These are phyloP conservation scores for Heliopora coerulea DNA, from an alignment of 92 coral and sea anemone species.

Conservation along the genomic window DNA sequence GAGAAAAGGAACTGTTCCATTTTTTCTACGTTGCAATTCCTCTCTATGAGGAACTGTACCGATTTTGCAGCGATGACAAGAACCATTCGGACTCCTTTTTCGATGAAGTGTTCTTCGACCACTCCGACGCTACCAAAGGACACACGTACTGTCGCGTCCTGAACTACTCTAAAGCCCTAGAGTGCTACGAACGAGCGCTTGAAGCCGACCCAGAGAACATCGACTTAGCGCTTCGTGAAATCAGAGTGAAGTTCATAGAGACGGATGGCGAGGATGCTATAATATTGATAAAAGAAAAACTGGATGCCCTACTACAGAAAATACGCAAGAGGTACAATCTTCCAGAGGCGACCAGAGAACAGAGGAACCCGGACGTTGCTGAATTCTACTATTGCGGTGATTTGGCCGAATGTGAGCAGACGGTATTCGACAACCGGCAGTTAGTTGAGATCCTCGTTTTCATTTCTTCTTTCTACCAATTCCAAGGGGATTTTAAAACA, in stretches of 20 bases:
- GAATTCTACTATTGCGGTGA: neutral
- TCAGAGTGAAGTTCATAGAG: neutral
- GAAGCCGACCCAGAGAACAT: constrained; percentile 3
- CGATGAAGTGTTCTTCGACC: neutral
- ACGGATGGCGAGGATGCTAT: neutral
- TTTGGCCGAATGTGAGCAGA: neutral
- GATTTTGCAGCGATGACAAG: neutral
- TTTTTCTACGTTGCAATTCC: constrained; percentile 25
- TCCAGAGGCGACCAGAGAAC: neutral
- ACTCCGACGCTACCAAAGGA: neutral
- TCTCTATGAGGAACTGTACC: constrained; percentile 1
- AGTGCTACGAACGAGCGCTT: constrained; percentile 17
- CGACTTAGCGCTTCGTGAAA: neutral
- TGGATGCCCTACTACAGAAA: constrained; percentile 6
- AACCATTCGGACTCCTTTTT: neutral
- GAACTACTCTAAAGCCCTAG: neutral
- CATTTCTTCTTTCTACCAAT: neutral
- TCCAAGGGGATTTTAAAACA: neutral
- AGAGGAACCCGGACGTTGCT: neutral
- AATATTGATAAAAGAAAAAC: neutral
- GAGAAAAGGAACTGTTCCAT: constrained; percentile 19
- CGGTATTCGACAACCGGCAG: neutral
- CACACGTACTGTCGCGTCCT: constrained; percentile 2
- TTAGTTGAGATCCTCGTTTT: neutral
- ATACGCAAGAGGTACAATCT: neutral